These are phyloP conservation scores for Rhodophaea formosa DNA, from an alignment of 2,888 invertebrate genomes.

Conservation along the genomic window DNA sequence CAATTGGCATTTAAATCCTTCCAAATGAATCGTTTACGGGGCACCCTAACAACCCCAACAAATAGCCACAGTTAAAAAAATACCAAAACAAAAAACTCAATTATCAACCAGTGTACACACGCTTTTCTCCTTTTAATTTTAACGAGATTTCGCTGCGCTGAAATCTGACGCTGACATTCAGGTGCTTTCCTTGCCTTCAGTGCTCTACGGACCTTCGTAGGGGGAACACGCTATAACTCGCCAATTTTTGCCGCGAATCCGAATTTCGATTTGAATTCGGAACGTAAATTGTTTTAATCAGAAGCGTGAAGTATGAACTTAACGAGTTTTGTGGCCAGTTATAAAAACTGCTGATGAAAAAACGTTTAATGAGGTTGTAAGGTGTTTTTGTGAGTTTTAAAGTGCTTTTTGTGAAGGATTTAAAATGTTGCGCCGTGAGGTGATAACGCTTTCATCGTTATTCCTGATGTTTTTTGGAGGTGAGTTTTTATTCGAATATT, in stretches of 20 bases:
- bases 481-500: slow-evolving; percentile 40
- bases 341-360: slow-evolving; percentile 7
- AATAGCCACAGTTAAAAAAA: slow-evolving; percentile 31
- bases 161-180: slow-evolving; percentile 43
- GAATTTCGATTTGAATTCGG: slow-evolving; percentile 33
- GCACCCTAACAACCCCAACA: slow-evolving; percentile 34
- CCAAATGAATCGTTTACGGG: slow-evolving; percentile 47
- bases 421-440: slow-evolving; percentile 44
- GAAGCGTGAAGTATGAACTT: slow-evolving; percentile 12
- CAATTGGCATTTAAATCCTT: slow-evolving; percentile 52
- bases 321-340: slow-evolving; percentile 17
- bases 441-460: slow-evolving; percentile 46
- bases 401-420: slow-evolving; percentile 27
- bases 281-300: slow-evolving; percentile 33
- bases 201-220: slow-evolving; percentile 39
- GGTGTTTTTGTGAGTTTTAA: slow-evolving; percentile 32
- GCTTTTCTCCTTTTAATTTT: slow-evolving; percentile 22
- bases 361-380: slow-evolving; percentile 25
- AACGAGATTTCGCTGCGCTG: slow-evolving; percentile 33
- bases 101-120: slow-evolving; percentile 30
- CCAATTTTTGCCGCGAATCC: slow-evolving; percentile 35
- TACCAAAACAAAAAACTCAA: background rate
- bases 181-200: slow-evolving; percentile 44
- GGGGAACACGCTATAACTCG: slow-evolving; percentile 36
- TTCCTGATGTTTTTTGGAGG: slow-evolving; percentile 61